Percentiles rank a stretch among this genome's conserved stretches.
Conservation (phyloP, 2,888 invertebrate genomes). For the Agrotis clavis region DNA sequence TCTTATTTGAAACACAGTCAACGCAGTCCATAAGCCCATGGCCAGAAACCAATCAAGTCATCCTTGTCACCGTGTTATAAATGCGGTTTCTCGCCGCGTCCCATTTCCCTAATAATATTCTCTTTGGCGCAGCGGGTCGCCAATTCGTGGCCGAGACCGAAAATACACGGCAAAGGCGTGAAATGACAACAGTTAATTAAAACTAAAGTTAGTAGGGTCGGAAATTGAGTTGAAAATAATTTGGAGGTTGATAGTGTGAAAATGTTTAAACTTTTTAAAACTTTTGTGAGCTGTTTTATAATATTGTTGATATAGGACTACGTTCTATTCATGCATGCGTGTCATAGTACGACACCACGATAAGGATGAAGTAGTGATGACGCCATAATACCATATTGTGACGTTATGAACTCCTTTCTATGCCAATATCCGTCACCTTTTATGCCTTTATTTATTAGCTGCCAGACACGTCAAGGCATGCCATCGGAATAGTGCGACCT, state of each 20-base stretch:
- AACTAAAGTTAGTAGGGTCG: slow-evolving; percentile 29
- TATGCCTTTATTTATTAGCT: no score
- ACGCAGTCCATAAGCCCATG: no score
- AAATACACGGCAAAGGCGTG: slow-evolving; percentile 33
- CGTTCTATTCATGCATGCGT: no score
- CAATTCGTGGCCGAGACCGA: slow-evolving; percentile 27
- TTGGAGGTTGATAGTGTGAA: slow-evolving; percentile 8
- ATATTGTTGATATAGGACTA: neutral
- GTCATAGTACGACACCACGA: neutral
- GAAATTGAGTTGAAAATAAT: slow-evolving; percentile 23
- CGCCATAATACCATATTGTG: no score
- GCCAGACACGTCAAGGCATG: no score
- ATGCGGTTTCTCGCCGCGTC: slow-evolving; percentile 10
- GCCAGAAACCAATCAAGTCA: slow-evolving; percentile 22
- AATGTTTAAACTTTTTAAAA: neutral
- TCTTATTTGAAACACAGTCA: no score
- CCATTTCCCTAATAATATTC: slow-evolving; percentile 40
- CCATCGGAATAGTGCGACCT: no score
- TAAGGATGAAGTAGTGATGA: no score
- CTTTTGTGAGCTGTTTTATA: neutral
- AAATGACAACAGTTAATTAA: slow-evolving; percentile 50
- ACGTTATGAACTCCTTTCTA: no score
- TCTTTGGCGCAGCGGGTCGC: slow-evolving; percentile 41
- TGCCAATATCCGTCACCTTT: no score
- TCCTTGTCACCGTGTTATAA: slow-evolving; percentile 3